Evolutionary conservation across 2,113 vertebrate species (phyloP), one percentile per base, ranked within the genome.

Genomic region (Opisthocomus hoazin): DNA sequence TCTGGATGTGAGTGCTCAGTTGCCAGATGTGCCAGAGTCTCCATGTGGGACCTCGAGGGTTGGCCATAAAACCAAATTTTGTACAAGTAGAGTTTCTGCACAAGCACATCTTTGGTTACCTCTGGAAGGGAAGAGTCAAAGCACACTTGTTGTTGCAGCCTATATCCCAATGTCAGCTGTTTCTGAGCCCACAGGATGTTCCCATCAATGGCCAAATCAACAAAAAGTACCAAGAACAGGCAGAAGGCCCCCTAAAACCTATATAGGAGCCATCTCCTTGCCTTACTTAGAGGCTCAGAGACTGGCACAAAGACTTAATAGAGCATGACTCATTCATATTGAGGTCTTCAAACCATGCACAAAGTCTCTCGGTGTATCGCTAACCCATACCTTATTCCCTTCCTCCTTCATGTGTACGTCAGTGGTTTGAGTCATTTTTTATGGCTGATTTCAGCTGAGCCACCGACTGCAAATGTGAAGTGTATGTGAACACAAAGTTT

Each of bases 121-220:
- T 56, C 57, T 26, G 30, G 50, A 63, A 15, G 32, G 16, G 26
- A 68, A 58, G 53, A 37, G 46, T 39, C 50, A 34, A 48, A 80
- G 20, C n/a, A n/a, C 7, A n/a, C 8, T 3, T 0, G 2, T 50
- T 30, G 6, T 48, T 70, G 56, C 23, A 71, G 57, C 16, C 24
- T 16, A 22, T 17, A 81, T 6, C 21, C 20, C 43, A 32, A 12
- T n/a, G 13, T 64, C 41, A 41, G 58, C 41, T 48, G 16, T 36
- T 73, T 64, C n/a, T 48, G 30, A 54, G 48, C 13, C 14, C 30
- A 27, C 26, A 8, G 36, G 15, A 5, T 23, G 22, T 46, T 79
- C 48, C 8, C 34, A 39, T 46, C 45, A 10, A 12, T 13, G n/a
- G 24, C 18, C 46, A 53, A 34, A 27, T 22, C n/a, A n/a, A n/a